phyloP scores from a whole-genome alignment of 1,140 invertebrate species.

The fruit fly (Drosophila melanogaster) region Release_6_plus_ISO1_MT NT_033777.3:22314501-22315000 shows the following conservation, averaged over 20 bases:
- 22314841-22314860: constrained; percentile 52
- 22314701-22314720: constrained; percentile 75
- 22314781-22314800: neutral
- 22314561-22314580: constrained; percentile 33
- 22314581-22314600: constrained; percentile 15
- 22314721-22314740: constrained; percentile 81
- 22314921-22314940: constrained; percentile 68
- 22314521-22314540: constrained; percentile 1
- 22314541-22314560: constrained; percentile 30
- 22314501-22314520: neutral
- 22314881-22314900: constrained; percentile 62
- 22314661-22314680: constrained; percentile 83
- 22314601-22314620: constrained; percentile 13
- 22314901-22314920: constrained; percentile 83
- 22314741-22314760: constrained; percentile 79
- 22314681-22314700: constrained; percentile 76
- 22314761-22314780: constrained; percentile 67
- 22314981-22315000: constrained; percentile 69
- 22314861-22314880: constrained; percentile 34
- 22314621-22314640: constrained; percentile 12
- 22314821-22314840: constrained; percentile 63
- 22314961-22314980: neutral
- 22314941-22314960: constrained; percentile 39
- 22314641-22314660: constrained; percentile 58
- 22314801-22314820: constrained; percentile 2